Evolutionary conservation across 2,797 vertebrate genomes (phyloP), one percentile per base, ranked within the genome.

Genomic region (Sebastes jordani): DNA sequence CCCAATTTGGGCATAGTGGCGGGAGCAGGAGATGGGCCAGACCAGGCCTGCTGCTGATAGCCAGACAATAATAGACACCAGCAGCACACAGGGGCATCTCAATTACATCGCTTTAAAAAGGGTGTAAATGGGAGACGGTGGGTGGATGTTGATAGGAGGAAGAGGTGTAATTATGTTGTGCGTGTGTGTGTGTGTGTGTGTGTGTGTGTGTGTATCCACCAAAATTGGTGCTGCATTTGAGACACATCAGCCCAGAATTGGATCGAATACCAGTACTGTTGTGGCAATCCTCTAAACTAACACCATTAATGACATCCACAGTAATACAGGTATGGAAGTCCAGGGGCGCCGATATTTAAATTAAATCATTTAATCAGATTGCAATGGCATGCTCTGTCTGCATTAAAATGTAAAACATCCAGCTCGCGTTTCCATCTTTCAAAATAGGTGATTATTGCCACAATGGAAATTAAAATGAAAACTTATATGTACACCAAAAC

Each of bases 11-110:
- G 69, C 54, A 60, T 23, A 55, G 76, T 71, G 77, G 66, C 59
- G 75, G 62, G 78, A 82, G 81, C 86, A 91, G 90, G 88, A 93
- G 89, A 91, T 86, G 80, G 79, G 62, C 74, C 82, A 88, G 92
- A 87, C 88, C 64, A 32, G 83, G 69, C 62, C 69, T 65, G 80
- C 80, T 81, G 84, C 78, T 85, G 87, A 89, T 89, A 89, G 88
- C 73, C 29, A 61, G 78, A 88, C 85, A 67, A 87, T 91, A 90
- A 92, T 88, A 87, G 84, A 87, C 80, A 88, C 42, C 76, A 59
- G 74, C 69, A 25, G 72, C 74, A 78, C 81, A 76, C 61, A 22
- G 68, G 32, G 75, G 81, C 49, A 82, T 74, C 83, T 89, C 89
- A 90, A 94, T 92, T 88, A 90, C 82, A 82, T 61, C 29, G 52